A percentile compares a stretch with the other conserved stretches of the same genome.
phyloP scores from a whole-genome alignment of 2,797 vertebrate genomes.

The Cetoscarus ocellatus region DNA sequence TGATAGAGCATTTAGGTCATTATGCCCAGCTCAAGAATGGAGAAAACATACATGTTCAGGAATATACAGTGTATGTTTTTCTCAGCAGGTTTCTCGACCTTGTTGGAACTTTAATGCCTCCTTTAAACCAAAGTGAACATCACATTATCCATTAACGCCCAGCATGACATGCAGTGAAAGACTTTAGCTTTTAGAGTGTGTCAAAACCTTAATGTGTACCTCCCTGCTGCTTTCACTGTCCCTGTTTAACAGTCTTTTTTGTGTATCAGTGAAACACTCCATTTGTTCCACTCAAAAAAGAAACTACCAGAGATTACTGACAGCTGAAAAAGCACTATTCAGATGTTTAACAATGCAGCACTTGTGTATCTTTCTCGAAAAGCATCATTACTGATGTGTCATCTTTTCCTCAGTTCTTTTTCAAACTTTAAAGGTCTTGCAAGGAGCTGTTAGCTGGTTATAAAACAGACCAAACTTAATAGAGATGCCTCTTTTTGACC shows the following conservation, averaged over 20 bases:
- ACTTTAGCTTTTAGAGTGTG: constrained; percentile 30
- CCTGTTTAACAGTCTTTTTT: constrained; percentile 26
- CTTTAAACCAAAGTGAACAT: constrained; percentile 13
- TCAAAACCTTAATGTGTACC: constrained; percentile 12
- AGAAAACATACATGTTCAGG: no score
- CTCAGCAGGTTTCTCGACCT: not conserved
- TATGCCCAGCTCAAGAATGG: no score
- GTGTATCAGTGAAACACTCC: constrained; percentile 5
- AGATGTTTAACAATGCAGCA: constrained; percentile 11
- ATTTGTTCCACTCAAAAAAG: constrained; percentile 17
- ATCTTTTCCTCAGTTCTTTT: no score
- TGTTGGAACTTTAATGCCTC: not conserved
- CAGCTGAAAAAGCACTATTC: constrained; percentile 1
- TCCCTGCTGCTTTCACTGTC: constrained; percentile 33
- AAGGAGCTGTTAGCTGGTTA: no score
- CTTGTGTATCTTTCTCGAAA: constrained; percentile 12
- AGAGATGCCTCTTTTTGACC: no score
- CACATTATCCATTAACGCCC: constrained; percentile 42
- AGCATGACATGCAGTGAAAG: constrained; percentile 32
- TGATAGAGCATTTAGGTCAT: no score
- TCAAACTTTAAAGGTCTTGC: no score
- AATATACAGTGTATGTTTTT: constrained; percentile 2
- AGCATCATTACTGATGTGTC: not conserved
- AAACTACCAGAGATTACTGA: not conserved
- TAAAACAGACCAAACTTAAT: no score